These are phyloP conservation scores for Pyxicephalus adspersus DNA, from an alignment of 2,113 vertebrate genomes.

Conservation along the genomic window DNA sequence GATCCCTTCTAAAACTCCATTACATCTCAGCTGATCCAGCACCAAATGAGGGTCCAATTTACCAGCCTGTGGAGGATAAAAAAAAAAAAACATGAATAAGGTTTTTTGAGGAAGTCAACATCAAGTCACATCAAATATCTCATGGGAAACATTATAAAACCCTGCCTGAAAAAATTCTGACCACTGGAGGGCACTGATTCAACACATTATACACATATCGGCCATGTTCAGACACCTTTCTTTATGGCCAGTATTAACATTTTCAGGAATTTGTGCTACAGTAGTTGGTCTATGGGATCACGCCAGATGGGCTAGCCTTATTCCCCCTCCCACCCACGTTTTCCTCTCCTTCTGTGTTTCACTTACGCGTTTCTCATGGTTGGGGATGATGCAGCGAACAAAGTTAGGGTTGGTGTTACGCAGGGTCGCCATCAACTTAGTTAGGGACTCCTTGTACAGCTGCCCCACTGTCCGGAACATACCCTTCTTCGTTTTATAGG, in stretches of 20 bases:
- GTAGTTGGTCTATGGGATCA: no score
- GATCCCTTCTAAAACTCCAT: slow-evolving; percentile 94
- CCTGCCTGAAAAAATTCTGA: neutral
- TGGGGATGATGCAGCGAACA: slow-evolving; percentile 98
- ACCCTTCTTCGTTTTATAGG: slow-evolving; percentile 97
- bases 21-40: slow-evolving; percentile 94
- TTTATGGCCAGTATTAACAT: no score
- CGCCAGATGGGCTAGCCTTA: no score
- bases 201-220: no score
- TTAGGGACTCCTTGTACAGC: slow-evolving; percentile 95
- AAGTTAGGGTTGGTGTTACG: slow-evolving; percentile 98
- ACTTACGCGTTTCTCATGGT: slow-evolving; percentile 94
- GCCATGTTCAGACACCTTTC: no score
- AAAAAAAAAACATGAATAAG: accelerated
- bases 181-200: neutral
- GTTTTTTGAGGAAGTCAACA: neutral
- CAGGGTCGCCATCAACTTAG: slow-evolving; percentile 95
- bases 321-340: no score
- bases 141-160: neutral
- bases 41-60: slow-evolving; percentile 96
- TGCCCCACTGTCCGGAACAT: slow-evolving; percentile 97
- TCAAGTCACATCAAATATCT: neutral
- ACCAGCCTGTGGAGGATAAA: slow-evolving; percentile 77
- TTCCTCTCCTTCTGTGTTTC: neutral
- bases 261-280: no score